Evolutionary conservation across 2,113 vertebrate genomes (phyloP).

Genomic region (Daubentonia madagascariensis): DNA sequence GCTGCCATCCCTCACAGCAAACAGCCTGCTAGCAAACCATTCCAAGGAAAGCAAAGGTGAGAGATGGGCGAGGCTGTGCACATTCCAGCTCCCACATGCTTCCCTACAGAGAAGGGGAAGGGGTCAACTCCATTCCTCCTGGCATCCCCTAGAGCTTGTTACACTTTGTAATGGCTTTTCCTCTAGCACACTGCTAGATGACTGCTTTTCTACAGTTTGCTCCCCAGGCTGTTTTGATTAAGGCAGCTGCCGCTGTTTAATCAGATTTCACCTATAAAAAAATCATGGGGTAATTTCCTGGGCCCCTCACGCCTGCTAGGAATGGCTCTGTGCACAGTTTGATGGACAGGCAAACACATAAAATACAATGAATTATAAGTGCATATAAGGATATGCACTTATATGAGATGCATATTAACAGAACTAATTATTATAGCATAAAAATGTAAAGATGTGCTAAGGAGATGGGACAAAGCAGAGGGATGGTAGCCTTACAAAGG

Average conservation of each 20-base stretch:
- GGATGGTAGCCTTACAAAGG: neutral
- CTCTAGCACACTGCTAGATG: neutral
- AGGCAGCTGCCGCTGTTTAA: neutral
- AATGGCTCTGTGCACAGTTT: neutral
- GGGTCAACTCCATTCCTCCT: neutral
- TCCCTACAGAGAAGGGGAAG: neutral
- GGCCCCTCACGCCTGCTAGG: neutral
- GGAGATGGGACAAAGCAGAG: neutral
- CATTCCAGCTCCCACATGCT: rapidly evolving
- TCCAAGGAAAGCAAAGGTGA: neutral
- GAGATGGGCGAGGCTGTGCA: neutral
- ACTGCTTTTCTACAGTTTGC: neutral
- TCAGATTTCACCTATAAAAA: neutral
- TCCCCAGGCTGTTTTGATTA: neutral
- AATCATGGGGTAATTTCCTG: neutral
- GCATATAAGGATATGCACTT: neutral
- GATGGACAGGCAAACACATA: neutral
- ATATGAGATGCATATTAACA: neutral
- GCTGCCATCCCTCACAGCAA: neutral
- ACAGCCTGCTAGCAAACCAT: neutral
- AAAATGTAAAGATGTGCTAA: neutral
- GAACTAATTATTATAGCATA: neutral
- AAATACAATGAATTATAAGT: neutral
- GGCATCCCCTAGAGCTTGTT: neutral
- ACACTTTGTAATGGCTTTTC: neutral